A percentile compares a stretch with the other conserved stretches of the same genome.
phyloP scores from a whole-genome alignment of 2,888 invertebrate genomes.

The Zonitis immaculata region DNA sequence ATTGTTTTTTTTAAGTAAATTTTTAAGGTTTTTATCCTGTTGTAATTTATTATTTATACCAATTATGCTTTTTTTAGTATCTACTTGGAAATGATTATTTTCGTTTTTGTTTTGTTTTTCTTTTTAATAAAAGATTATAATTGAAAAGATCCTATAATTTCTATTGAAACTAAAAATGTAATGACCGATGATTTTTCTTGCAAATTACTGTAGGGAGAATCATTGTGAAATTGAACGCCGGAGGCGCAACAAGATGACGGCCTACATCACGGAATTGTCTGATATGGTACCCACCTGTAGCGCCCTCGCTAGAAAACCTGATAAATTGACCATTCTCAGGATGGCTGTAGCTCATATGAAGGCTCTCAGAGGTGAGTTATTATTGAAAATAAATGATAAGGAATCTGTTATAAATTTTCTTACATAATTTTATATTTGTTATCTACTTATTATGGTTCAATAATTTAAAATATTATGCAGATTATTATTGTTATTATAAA shows the following conservation, averaged over 20 bases:
- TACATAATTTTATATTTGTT: neutral
- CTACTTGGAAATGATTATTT: neutral
- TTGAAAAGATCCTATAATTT: neutral
- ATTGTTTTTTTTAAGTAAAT: neutral
- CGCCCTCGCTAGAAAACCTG: conserved; percentile 95
- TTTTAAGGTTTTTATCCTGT: neutral
- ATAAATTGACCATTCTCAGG: conserved; percentile 96
- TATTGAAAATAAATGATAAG: conserved; percentile 1
- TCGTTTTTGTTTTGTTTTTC: neutral
- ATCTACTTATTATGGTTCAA: neutral
- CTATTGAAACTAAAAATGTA: conserved; percentile 31
- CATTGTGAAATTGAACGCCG: conserved; percentile 99
- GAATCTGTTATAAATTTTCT: conserved; percentile 15
- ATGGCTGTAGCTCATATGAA: conserved; percentile 99
- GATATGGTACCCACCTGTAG: conserved; percentile 99
- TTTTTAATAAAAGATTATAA: neutral
- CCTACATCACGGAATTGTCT: conserved; percentile 98
- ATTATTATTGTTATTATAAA: neutral
- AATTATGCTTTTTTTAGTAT: neutral
- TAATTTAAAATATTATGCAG: neutral
- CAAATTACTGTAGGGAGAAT: conserved; percentile 80
- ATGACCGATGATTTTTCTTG: conserved; percentile 43
- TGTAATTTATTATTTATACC: neutral
- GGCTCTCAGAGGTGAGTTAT: conserved; percentile 76
- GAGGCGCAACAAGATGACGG: conserved; percentile 99